Evolutionary conservation across 2,888 invertebrate species (phyloP), one percentile per base, ranked within the genome.

Genomic region (Diploptera punctata): DNA sequence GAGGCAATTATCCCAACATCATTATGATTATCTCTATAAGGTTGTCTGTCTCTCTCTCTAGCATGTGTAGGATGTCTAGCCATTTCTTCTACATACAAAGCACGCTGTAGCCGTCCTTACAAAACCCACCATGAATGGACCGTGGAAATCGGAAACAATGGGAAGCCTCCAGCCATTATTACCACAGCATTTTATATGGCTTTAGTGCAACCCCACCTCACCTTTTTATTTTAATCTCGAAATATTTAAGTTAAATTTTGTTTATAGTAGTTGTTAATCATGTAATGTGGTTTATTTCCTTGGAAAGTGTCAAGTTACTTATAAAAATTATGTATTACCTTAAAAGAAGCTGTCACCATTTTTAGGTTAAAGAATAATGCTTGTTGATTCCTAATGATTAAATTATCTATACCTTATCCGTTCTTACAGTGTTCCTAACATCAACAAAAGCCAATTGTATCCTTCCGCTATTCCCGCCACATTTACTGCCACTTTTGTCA

Each of bases 1-100:
- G 47, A 72, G 68, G 68, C 72, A 72, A 68, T 72, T 72, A 72
- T 68, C 67, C 49, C 60, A 57, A 68, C 72, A 61, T 61, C 72
- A 68, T 68, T 68, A 67, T 72, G 68, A 72, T 72, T 49, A 72
- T 67, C 72, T 31, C 65, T 47, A 65, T 65, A 31, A 60, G 60
- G 31, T 31, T 31, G n/a, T 31, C 29, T 31, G 16, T 31, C 60
- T 60, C 31, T 60, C 16, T 19, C 31, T 43, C 5, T 62, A n/a
- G 44, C 16, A 54, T 26, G 65, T 47, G 65, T 65, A 65, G 65
- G 44, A 26, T 65, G 26, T 19, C 24, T 33, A 33, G 33, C 10
- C 33, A 7, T 33, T 5, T 33, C 33, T 33, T 33, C 33, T 33
- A 7, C 33, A 33, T 10, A 33, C 33, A 33, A 33, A 33, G 33